These are phyloP conservation scores for Parazoanthus swiftii DNA, from an alignment of 92 coral and sea anemone species.

Conservation along the genomic window DNA sequence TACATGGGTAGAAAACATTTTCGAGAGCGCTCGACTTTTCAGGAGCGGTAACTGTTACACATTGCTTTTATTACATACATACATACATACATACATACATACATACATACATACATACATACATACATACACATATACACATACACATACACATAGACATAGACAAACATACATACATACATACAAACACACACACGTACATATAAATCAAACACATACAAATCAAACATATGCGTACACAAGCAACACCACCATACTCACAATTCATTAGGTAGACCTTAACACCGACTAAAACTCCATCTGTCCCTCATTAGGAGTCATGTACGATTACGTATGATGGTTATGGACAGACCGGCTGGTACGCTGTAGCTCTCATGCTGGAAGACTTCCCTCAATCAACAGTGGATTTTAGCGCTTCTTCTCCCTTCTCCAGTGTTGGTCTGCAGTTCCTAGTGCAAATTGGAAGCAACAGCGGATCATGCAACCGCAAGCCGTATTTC, in stretches of 20 bases:
- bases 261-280: too few relatives aligned
- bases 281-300: too few relatives aligned
- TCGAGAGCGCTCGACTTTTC: too few relatives aligned
- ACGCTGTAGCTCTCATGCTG: constrained; percentile 56
- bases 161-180: not conserved
- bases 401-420: constrained; percentile 27
- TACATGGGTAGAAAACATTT: too few relatives aligned
- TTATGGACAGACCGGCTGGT: constrained; percentile 31
- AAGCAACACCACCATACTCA: not conserved
- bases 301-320: too few relatives aligned
- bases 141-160: too few relatives aligned
- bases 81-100: too few relatives aligned
- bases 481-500: constrained; percentile 48
- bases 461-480: constrained; percentile 17
- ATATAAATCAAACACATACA: not conserved
- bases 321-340: too few relatives aligned
- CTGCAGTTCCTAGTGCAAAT: constrained; percentile 58
- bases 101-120: too few relatives aligned
- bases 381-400: constrained; percentile 62
- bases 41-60: too few relatives aligned
- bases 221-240: constrained; percentile 4
- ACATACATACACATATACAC: not conserved
- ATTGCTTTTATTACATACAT: too few relatives aligned
- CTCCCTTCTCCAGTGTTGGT: constrained; percentile 55
- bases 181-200: not conserved